These are phyloP conservation scores for Hofmannophila pseudospretella DNA, from an alignment of 2,888 invertebrate species.

Conservation along the genomic window DNA sequence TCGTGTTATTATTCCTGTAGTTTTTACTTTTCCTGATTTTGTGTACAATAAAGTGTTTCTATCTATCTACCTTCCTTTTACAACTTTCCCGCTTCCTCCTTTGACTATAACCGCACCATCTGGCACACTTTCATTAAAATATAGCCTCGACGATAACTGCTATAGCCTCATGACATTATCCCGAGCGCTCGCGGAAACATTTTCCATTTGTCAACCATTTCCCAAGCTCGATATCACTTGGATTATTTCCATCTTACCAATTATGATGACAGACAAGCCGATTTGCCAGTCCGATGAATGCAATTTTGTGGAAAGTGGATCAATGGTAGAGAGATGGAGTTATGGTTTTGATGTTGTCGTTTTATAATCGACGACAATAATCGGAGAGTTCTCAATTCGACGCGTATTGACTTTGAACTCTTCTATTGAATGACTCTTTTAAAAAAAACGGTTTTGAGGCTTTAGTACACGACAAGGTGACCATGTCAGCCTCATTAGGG, in stretches of 20 bases:
- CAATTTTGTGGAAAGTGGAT: constrained; percentile 11
- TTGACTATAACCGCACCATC: not conserved
- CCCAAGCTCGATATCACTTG: constrained; percentile 7
- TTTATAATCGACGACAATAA: too few species aligned
- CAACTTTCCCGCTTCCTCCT: too few species aligned
- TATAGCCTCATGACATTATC: constrained; percentile 17
- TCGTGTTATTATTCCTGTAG: too few species aligned
- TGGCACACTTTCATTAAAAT: constrained; percentile 14
- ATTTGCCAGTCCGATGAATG: not conserved
- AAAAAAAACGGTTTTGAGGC: too few species aligned
- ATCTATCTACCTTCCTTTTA: too few species aligned
- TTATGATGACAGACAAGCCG: not conserved
- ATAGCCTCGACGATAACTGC: constrained; percentile 3
- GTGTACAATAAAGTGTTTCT: too few species aligned
- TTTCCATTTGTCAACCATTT: constrained; percentile 20
- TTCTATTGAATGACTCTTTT: too few species aligned
- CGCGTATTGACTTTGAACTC: too few species aligned
- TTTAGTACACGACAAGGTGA: too few species aligned
- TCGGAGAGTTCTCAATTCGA: too few species aligned
- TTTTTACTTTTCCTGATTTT: too few species aligned
- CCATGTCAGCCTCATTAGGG: too few species aligned
- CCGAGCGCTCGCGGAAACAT: constrained; percentile 23
- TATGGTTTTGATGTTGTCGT: not conserved
- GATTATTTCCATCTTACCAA: constrained; percentile 9
- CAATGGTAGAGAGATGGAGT: not conserved